Conservation (phyloP, 2,113 vertebrate species). For the Thunnus thynnus region DNA sequence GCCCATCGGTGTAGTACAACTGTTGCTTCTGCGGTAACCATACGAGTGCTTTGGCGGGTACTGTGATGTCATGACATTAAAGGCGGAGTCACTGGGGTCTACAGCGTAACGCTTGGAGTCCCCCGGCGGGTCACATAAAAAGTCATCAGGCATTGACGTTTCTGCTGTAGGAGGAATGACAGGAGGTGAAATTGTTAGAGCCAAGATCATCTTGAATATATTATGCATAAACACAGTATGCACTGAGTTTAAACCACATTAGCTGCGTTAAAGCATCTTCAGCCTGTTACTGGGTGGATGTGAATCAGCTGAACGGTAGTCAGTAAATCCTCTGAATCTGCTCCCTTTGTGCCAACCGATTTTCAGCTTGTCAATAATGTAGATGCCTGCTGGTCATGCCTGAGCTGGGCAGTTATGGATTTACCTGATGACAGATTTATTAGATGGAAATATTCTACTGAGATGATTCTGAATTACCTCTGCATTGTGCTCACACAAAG, state of each 20-base stretch:
- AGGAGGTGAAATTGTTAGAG: conserved; percentile 13
- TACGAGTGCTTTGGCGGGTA: conserved; percentile 83
- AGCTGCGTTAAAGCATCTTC: not conserved
- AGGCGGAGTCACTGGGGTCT: conserved; percentile 86
- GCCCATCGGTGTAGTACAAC: conserved; percentile 77
- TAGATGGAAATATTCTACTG: conserved; percentile 27
- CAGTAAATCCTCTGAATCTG: conserved; percentile 36
- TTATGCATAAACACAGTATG: no score
- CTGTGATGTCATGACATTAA: conserved; percentile 81
- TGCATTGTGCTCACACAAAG: conserved; percentile 30
- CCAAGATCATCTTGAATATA: not conserved
- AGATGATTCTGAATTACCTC: conserved; percentile 34
- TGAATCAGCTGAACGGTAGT: conserved; percentile 19
- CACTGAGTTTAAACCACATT: no score
- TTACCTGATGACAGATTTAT: conserved; percentile 57
- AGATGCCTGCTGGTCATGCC: conserved; percentile 49
- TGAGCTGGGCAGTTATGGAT: conserved; percentile 38
- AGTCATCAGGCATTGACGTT: conserved; percentile 87
- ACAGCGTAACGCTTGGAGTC: conserved; percentile 85
- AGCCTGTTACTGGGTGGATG: conserved; percentile 10
- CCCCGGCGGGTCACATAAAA: conserved; percentile 81
- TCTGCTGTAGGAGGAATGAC: conserved; percentile 78
- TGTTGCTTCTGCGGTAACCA: conserved; percentile 81
- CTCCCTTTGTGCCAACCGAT: conserved; percentile 30
- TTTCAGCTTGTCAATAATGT: conserved; percentile 57